Percentiles rank a stretch among this genome's conserved stretches.
Evolutionary conservation across 1,140 invertebrate genomes (phyloP).

Genomic region (Anastrepha ludens): DNA sequence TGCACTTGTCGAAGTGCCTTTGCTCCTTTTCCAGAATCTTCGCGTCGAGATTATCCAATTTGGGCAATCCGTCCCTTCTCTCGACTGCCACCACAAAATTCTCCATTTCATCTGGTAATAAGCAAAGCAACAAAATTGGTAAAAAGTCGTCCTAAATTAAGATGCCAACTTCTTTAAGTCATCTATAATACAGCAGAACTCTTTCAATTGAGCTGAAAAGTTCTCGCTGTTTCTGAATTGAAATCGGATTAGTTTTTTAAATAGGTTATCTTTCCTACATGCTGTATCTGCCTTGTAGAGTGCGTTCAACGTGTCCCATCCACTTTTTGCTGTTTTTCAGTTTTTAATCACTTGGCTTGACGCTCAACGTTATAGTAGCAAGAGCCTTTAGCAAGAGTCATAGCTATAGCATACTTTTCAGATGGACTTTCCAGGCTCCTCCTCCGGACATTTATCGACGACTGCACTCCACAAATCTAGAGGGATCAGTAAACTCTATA

Average conservation of each 20-base stretch:
- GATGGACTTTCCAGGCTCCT: not conserved
- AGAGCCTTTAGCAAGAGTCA: constrained; percentile 21
- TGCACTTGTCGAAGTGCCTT: constrained; percentile 30
- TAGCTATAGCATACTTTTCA: not conserved
- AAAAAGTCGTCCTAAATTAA: constrained; percentile 28
- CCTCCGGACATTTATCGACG: not conserved
- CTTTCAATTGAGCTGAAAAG: constrained; percentile 51
- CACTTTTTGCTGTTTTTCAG: constrained; percentile 42
- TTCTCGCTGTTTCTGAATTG: constrained; percentile 46
- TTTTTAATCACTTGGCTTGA: constrained; percentile 43
- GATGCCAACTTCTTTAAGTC: constrained; percentile 34
- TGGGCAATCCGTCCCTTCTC: constrained; percentile 53
- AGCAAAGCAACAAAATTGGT: constrained; percentile 42
- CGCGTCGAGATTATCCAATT: constrained; percentile 37
- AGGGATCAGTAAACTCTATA: constrained; percentile 42
- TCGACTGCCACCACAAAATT: constrained; percentile 56
- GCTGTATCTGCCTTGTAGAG: constrained; percentile 52
- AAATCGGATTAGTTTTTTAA: constrained; percentile 55
- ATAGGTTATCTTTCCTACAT: constrained; percentile 53
- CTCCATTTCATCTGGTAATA: constrained; percentile 55
- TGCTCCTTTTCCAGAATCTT: constrained; percentile 56
- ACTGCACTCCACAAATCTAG: constrained; percentile 50
- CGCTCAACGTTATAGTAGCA: constrained; percentile 43
- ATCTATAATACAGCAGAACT: constrained; percentile 53
- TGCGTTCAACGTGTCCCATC: constrained; percentile 36